Evolutionary conservation across 2,888 invertebrate species (phyloP).

Genomic region (Macrophya alboannulata): DNA sequence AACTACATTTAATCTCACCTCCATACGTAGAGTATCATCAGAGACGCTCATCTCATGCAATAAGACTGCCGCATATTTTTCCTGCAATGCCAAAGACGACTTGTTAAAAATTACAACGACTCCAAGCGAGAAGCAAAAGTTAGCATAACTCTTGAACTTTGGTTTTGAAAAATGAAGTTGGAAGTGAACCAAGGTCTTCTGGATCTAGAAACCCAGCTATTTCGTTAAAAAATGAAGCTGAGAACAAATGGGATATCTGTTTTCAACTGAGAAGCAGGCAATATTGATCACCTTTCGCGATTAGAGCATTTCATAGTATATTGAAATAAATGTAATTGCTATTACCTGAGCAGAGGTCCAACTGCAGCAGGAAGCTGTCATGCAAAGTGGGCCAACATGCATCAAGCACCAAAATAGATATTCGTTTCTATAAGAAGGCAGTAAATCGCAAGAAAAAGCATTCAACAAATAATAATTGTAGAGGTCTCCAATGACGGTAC

Average conservation of each 20-base stretch:
- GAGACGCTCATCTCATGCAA: constrained; percentile 33
- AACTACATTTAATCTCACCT: neutral
- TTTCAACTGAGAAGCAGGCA: neutral
- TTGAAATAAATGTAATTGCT: neutral
- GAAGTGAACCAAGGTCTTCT: neutral
- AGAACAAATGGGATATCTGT: neutral
- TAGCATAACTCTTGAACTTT: neutral
- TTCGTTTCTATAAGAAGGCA: too few species aligned
- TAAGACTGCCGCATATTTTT: neutral
- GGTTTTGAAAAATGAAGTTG: neutral
- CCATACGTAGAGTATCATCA: constrained; percentile 18
- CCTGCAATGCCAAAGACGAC: neutral
- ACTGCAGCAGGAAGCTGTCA: constrained; percentile 21
- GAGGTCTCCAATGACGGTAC: constrained; percentile 16
- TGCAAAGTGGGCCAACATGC: neutral
- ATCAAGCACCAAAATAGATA: neutral
- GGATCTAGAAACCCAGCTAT: neutral
- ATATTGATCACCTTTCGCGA: neutral
- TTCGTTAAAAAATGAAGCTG: neutral
- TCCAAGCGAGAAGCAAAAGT: neutral
- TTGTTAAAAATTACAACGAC: neutral
- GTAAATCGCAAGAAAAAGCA: neutral
- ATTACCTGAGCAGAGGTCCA: constrained; percentile 40
- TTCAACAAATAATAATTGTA: neutral
- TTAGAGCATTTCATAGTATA: too few species aligned